Percentiles rank a stretch among this genome's conserved stretches.
phyloP scores from a whole-genome alignment of 1,140 invertebrate species.

The Phortica variegata region DNA sequence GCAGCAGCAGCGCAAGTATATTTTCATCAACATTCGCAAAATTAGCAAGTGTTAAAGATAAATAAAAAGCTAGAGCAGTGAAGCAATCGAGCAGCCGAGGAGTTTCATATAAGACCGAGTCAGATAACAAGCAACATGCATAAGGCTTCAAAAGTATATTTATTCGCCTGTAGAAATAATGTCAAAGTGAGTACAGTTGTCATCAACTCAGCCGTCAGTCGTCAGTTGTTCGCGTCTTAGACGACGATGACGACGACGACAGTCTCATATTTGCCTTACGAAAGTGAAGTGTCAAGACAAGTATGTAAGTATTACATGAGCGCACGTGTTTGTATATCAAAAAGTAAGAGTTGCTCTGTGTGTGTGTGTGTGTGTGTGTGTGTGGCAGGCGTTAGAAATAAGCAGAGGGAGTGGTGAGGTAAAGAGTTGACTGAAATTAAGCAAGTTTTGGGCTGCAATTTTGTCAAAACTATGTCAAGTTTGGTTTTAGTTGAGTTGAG shows the following conservation, averaged over 20 bases:
- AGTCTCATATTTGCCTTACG: too few species aligned
- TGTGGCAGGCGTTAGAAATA: too few species aligned
- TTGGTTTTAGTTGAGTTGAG: conserved; percentile 50
- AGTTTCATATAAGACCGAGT: too few species aligned
- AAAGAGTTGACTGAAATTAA: conserved; percentile 53
- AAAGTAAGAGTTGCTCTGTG: conserved; percentile 28
- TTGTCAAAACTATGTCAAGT: conserved; percentile 52
- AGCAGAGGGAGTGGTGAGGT: too few species aligned
- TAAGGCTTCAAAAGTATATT: conserved; percentile 23
- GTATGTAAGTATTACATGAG: too few species aligned
- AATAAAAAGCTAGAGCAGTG: conserved; percentile 32
- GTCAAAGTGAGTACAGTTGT: conserved; percentile 50
- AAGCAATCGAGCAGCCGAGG: too few species aligned
- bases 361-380: conserved; percentile 30
- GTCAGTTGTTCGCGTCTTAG: too few species aligned
- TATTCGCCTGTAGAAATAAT: conserved; percentile 48
- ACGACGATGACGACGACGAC: too few species aligned
- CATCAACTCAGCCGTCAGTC: conserved; percentile 8
- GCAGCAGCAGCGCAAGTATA: conserved; percentile 38
- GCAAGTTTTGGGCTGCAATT: conserved; percentile 54
- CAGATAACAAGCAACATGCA: too few species aligned
- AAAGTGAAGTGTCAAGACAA: too few species aligned
- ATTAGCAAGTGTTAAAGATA: conserved; percentile 56
- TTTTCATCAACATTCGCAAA: conserved; percentile 43
- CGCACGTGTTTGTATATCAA: too few species aligned